These are phyloP conservation scores for Nephrotoma guestfalica DNA, from an alignment of 2,888 invertebrate species.

Conservation along the genomic window DNA sequence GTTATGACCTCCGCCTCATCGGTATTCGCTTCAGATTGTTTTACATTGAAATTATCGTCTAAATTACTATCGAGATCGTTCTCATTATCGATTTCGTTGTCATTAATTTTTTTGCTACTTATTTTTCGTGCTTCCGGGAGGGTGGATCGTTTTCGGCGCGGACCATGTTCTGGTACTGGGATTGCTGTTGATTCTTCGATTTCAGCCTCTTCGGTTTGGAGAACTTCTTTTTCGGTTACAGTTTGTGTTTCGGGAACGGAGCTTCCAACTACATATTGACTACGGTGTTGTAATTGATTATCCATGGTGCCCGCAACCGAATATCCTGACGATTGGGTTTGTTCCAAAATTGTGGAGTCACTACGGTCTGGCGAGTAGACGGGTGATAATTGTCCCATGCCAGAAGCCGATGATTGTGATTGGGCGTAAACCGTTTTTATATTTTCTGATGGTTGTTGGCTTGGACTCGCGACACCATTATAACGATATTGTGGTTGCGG, in stretches of 20 bases:
- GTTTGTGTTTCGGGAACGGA: slow-evolving; percentile 20
- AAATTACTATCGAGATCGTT: slow-evolving; percentile 34
- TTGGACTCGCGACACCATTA: neutral
- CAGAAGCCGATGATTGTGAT: neutral
- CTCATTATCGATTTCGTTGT: slow-evolving; percentile 34
- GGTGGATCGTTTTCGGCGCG: slow-evolving; percentile 33
- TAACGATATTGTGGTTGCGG: slow-evolving; percentile 4
- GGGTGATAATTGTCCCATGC: neutral
- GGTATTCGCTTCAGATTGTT: neutral
- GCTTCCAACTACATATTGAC: slow-evolving; percentile 51
- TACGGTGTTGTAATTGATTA: slow-evolving; percentile 19
- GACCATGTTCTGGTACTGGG: slow-evolving; percentile 50
- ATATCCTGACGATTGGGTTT: neutral
- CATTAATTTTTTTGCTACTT: slow-evolving; percentile 27
- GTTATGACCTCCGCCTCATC: neutral
- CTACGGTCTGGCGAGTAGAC: neutral
- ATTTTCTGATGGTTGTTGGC: neutral
- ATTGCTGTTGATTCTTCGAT: slow-evolving; percentile 39
- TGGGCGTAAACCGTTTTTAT: neutral
- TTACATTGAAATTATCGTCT: neutral
- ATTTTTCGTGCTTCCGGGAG: slow-evolving; percentile 20
- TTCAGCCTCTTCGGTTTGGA: slow-evolving; percentile 18
- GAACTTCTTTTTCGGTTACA: slow-evolving; percentile 20
- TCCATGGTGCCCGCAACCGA: neutral
- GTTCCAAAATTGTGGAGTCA: neutral